These are phyloP conservation scores for Grantiella picta DNA, from an alignment of 2,113 vertebrate genomes.

Conservation along the genomic window DNA sequence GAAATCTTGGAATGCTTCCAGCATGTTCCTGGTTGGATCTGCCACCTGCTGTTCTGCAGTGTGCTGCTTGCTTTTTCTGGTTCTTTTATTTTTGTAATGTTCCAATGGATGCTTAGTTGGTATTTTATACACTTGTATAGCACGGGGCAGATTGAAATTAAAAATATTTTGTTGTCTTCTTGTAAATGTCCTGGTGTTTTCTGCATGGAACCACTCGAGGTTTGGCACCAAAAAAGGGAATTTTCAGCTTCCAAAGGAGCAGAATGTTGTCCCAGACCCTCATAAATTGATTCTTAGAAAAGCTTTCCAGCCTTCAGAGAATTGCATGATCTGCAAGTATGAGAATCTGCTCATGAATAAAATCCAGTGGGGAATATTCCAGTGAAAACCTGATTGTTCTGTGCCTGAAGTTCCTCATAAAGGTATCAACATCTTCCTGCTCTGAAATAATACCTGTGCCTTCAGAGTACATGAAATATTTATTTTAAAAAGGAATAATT, in stretches of 20 bases:
- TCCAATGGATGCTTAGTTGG: conserved; percentile 21
- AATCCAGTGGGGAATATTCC: background rate
- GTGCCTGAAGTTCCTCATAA: background rate
- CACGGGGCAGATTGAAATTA: conserved; percentile 55
- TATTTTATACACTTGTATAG: conserved; percentile 60
- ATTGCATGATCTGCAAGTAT: background rate
- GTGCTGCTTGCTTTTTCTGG: conserved; percentile 18
- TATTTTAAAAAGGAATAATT: rapidly evolving
- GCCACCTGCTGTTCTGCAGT: background rate
- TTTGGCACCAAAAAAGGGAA: background rate
- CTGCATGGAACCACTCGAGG: background rate
- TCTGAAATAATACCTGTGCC: background rate
- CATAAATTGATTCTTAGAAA: background rate
- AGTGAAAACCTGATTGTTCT: background rate
- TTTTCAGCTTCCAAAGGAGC: background rate
- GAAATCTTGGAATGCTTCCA: background rate
- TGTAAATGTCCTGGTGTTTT: conserved; percentile 12
- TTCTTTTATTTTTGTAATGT: background rate
- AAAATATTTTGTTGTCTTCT: conserved; percentile 63
- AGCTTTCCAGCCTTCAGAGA: background rate
- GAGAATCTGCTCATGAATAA: background rate
- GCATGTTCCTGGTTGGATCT: background rate
- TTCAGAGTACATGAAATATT: background rate
- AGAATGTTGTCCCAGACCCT: background rate
- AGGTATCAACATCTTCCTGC: background rate